Evolutionary conservation across 1,140 invertebrate species (phyloP), one percentile per base, ranked within the genome.

Genomic region (Drosophila truncata): DNA sequence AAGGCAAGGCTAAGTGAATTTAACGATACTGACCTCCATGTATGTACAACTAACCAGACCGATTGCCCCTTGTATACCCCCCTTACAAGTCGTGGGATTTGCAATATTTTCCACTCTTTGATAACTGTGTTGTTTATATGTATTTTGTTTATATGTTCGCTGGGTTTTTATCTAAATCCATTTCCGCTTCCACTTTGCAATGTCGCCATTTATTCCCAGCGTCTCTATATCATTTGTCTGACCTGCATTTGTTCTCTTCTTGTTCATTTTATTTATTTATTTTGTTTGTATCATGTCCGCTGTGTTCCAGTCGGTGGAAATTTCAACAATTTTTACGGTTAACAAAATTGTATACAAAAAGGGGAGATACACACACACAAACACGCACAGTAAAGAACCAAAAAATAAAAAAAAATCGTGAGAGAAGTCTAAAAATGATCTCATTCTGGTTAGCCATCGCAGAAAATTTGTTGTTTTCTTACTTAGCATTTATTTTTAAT

Each of bases 281-380:
- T 69, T 67, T 33, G 44, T 66, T 69, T 49, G 44, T 67, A 50
- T 39, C 47, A 42, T 42, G 62, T 66, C 27, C 46, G 46, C 31
- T 61, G 59, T 52, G 66, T 49, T 72, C 54, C 69, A 72, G 66
- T 35, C 54, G 69, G 29, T 72, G 67, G 35, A 72, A 50, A 60
- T 60, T 73, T 50, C 27, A 72, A 50, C 70, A 23, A 72, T 47
- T 59, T 72, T 59, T 42, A 60, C 66, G 69, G 20, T 41, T 58
- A 73, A 49, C 70, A 72, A 73, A 59, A 60, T 72, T 72, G 70
- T 72, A 72, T 73, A 72, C 66, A 72, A 72, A 57, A 20, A 23
- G 0, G 50, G 31, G 50, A 59, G 14, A 27, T 13, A 10, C 47
- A 11, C n/a, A 44, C 39, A 42, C 42, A 44, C 1, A 14, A 1